phyloP scores from a whole-genome alignment of 1,140 invertebrate species.

The Drosophila azteca region DNA sequence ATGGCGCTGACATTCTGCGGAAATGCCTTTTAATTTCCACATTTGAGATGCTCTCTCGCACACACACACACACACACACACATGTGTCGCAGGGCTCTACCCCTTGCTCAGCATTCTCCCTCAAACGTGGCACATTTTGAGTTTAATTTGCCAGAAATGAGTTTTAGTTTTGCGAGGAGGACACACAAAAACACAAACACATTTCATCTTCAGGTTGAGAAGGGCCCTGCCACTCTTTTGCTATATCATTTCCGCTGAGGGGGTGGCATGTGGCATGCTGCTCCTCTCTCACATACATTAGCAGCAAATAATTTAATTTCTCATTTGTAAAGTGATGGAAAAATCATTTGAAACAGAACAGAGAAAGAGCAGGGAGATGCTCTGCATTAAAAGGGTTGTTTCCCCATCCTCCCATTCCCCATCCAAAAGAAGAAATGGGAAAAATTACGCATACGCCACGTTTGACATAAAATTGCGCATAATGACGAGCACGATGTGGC shows the following conservation, averaged over 20 bases:
- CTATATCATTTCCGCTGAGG: slow-evolving; percentile 72
- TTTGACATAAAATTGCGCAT: slow-evolving; percentile 68
- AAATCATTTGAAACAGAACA: slow-evolving; percentile 59
- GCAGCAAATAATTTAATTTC: slow-evolving; percentile 81
- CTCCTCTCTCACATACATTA: slow-evolving; percentile 56
- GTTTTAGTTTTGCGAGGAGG: slow-evolving; percentile 68
- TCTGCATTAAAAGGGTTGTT: slow-evolving; percentile 40
- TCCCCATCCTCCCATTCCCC: no score
- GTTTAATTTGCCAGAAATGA: slow-evolving; percentile 82
- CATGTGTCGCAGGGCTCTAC: slow-evolving; percentile 30
- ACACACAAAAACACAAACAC: slow-evolving; percentile 55
- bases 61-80: slow-evolving; percentile 4
- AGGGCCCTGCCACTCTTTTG: slow-evolving; percentile 47
- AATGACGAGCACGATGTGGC: slow-evolving; percentile 39
- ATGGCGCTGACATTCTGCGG: slow-evolving; percentile 82
- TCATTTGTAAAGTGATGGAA: slow-evolving; percentile 65
- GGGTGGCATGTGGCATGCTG: slow-evolving; percentile 9
- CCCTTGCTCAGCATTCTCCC: slow-evolving; percentile 38
- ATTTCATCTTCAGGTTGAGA: slow-evolving; percentile 64
- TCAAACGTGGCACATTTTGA: slow-evolving; percentile 71
- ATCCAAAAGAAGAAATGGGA: slow-evolving; percentile 24
- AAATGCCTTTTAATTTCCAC: slow-evolving; percentile 83
- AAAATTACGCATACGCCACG: slow-evolving; percentile 77
- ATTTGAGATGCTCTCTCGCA: slow-evolving; percentile 68
- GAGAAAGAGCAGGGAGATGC: slow-evolving; percentile 12